Percentiles rank a stretch among this genome's conserved stretches.
Evolutionary conservation across 37 sponge, comb jelly and placozoan genomes (phyloP).

Genomic region (Halichondria panicea): DNA sequence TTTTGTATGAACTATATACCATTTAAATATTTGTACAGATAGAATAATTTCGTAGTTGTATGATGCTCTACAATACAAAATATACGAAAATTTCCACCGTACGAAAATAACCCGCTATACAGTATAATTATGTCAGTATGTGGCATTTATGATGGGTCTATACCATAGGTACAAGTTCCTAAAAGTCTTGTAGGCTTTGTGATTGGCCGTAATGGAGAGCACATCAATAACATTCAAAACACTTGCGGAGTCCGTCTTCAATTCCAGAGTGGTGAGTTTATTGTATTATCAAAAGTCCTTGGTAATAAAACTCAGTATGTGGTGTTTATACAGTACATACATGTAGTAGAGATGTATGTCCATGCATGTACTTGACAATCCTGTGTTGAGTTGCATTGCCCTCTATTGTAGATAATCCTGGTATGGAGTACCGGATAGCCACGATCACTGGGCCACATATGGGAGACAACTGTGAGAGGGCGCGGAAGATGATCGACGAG

Average conservation of each 20-base stretch:
- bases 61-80: too few relatives aligned
- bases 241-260: constrained; percentile 83
- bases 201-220: constrained; percentile 90
- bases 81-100: too few relatives aligned
- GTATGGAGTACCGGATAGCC: constrained; percentile 58
- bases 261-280: constrained; percentile 74
- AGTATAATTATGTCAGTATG: too few relatives aligned
- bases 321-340: not conserved
- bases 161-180: constrained; percentile 80
- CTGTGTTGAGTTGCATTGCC: not conserved
- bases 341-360: not conserved
- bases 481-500: constrained; percentile 73
- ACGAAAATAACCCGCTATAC: too few relatives aligned
- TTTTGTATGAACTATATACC: too few relatives aligned
- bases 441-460: constrained; percentile 74
- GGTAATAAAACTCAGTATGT: not conserved
- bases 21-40: too few relatives aligned
- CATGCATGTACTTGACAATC: not conserved
- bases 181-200: constrained; percentile 86
- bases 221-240: constrained; percentile 88
- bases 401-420: constrained; percentile 51
- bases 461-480: constrained; percentile 45
- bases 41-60: too few relatives aligned
- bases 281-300: not conserved
- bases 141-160: not conserved